These are phyloP conservation scores for Pissodes strobi DNA, from an alignment of 1,140 invertebrate genomes.

Conservation along the genomic window DNA sequence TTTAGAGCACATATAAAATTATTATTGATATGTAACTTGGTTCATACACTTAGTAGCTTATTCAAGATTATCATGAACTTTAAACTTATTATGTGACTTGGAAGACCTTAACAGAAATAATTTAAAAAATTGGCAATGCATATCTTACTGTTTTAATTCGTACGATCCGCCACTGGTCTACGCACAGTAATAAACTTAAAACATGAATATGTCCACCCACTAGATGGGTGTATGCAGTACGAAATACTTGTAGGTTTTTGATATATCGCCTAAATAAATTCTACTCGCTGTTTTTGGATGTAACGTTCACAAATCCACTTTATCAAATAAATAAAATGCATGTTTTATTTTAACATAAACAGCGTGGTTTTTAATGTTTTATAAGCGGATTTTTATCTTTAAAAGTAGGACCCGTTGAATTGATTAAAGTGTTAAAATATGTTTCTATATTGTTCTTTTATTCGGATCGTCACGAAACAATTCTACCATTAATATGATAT, in stretches of 20 bases:
- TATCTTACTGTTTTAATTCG: not conserved
- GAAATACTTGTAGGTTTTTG: constrained; percentile 26
- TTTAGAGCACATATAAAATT: too few relatives aligned
- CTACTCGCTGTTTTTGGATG: constrained; percentile 12
- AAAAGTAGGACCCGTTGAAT: too few relatives aligned
- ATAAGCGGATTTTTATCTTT: not conserved
- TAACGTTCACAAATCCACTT: constrained; percentile 11
- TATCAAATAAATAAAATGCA: constrained; percentile 4
- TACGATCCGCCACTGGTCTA: not conserved
- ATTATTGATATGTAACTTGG: too few relatives aligned
- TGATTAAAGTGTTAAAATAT: too few relatives aligned
- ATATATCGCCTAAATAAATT: constrained; percentile 17
- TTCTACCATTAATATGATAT: too few relatives aligned
- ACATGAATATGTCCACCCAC: constrained; percentile 9
- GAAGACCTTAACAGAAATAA: too few relatives aligned
- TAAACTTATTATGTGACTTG: too few relatives aligned
- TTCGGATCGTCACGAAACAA: too few relatives aligned
- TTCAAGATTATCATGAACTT: too few relatives aligned
- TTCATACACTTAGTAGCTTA: too few relatives aligned
- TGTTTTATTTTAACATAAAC: not conserved
- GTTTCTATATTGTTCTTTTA: too few relatives aligned
- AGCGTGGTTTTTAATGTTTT: constrained; percentile 3
- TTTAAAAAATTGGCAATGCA: too few relatives aligned
- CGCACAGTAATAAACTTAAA: constrained; percentile 11
- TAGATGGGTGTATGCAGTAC: constrained; percentile 1